Percentiles rank a stretch among this genome's conserved stretches.
Conservation (phyloP, 92 coral and sea anemone genomes). For the Ricordea florida region DNA sequence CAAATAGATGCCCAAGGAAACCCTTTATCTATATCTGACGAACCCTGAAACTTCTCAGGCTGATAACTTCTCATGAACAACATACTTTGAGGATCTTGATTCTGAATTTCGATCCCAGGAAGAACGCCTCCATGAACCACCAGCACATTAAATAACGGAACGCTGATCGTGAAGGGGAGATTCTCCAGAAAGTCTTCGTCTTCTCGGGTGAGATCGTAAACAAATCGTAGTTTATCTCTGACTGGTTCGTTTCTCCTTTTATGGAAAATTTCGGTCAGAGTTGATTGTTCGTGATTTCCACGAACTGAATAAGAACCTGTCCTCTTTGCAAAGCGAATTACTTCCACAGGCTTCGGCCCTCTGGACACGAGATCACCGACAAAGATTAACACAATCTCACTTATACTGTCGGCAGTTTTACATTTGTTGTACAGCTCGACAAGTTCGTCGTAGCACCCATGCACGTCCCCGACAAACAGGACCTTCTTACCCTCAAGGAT, state of each 20-base stretch:
- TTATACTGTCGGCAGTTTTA: conserved; percentile 6
- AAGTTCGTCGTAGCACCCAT: conserved; percentile 75
- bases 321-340: conserved; percentile 55
- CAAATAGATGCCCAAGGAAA: conserved; percentile 74
- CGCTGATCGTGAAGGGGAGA: conserved; percentile 66
- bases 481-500: conserved; percentile 29
- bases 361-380: conserved; percentile 75
- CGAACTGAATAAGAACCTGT: conserved; percentile 69
- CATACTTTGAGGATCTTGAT: conserved; percentile 69
- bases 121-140: conserved; percentile 79
- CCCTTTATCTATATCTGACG: conserved; percentile 43
- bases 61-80: conserved; percentile 69
- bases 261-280: conserved; percentile 43
- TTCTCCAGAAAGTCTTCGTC: conserved; percentile 59
- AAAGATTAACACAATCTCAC: conserved; percentile 50
- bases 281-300: conserved; percentile 79
- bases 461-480: conserved; percentile 71
- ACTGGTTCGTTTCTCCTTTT: conserved; percentile 46
- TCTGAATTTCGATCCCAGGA: conserved; percentile 60
- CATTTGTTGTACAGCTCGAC: conserved; percentile 52
- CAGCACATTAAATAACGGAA: conserved; percentile 60
- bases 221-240: conserved; percentile 54
- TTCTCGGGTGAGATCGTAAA: conserved; percentile 45
- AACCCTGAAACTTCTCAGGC: conserved; percentile 59
- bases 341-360: conserved; percentile 73